Conservation (phyloP, 2,113 vertebrate genomes). For the Mixornis gularis region DNA sequence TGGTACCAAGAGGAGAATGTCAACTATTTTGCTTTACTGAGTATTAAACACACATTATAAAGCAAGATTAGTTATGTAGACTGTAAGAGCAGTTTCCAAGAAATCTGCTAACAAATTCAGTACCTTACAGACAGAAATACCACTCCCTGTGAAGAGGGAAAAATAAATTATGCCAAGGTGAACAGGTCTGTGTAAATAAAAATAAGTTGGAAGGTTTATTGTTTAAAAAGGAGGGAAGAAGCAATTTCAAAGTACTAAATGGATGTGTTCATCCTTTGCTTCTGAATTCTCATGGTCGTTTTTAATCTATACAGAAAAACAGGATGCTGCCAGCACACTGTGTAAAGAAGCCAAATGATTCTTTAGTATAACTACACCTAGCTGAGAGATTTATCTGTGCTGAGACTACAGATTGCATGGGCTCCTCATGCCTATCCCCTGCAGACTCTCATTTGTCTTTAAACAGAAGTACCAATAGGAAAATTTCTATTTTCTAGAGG, state of each 20-base stretch:
- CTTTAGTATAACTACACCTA: background rate
- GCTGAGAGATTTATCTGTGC: background rate
- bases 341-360: background rate
- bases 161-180: background rate
- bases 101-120: background rate
- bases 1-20: background rate
- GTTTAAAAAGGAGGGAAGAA: background rate
- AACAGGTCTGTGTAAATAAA: constrained; percentile 27
- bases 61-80: background rate
- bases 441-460: background rate
- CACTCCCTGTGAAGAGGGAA: background rate
- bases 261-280: background rate
- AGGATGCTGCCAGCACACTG: background rate
- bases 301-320: background rate
- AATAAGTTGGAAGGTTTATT: background rate
- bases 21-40: background rate
- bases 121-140: background rate
- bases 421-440: background rate
- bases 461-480: background rate
- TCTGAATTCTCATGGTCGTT: background rate
- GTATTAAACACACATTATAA: background rate
- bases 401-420: background rate
- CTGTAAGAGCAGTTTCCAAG: background rate
- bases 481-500: background rate
- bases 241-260: background rate